Base-by-base conservation (phyloP, 2,113 vertebrate genomes). In the Oreochromis spilurus region DNA sequence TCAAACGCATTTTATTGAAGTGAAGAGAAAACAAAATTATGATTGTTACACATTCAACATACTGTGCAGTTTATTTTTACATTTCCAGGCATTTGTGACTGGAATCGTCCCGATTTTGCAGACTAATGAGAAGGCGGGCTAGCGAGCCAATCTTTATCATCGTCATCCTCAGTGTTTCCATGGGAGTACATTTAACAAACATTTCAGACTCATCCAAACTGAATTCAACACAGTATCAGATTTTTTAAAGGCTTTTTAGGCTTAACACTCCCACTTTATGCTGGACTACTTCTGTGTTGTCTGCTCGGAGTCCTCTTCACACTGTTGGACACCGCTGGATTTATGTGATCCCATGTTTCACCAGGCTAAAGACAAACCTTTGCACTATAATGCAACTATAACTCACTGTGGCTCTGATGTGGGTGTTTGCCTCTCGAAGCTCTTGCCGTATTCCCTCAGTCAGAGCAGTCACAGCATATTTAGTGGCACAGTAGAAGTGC, bases 401-500 rank as follows among this genome's bases (percentile, higher is more conserved):
- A 58, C 97, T 97, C 94, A 99, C 98, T 19, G 98, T 98, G 89
- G 97, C 98, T 93, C 97, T 96, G 94, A 99, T 98, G 88, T 98
- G 98, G 19, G 97, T 98, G 90, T 96, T 97, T 29, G 97, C 97
- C 90, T 98, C 98, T 78, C 97, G 94, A 6, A 99, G 97, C 88
- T 99, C 98, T 88, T 98, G 98, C 85, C 98, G 95, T 62, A 99
- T 95, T 67, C 98, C 98, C 93, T 99, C 98, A 0, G 98, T 99
- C 85, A 99, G 91, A 1, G 98, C 98, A 0, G 98, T 99, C 83
- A 99, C 98, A 0, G 98, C 98, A 0, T 97, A 98, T 95, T 99
- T 99, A 85, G 98, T 99, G 88, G 98, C 98, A 4, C 96, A 97
- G 96, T 99, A 99, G 89, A 99, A 99, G 88, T 99, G 98, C 88